Evolutionary conservation across 2,888 invertebrate species (phyloP), one percentile per base, ranked within the genome.

Genomic region (Amphipoea lucens): DNA sequence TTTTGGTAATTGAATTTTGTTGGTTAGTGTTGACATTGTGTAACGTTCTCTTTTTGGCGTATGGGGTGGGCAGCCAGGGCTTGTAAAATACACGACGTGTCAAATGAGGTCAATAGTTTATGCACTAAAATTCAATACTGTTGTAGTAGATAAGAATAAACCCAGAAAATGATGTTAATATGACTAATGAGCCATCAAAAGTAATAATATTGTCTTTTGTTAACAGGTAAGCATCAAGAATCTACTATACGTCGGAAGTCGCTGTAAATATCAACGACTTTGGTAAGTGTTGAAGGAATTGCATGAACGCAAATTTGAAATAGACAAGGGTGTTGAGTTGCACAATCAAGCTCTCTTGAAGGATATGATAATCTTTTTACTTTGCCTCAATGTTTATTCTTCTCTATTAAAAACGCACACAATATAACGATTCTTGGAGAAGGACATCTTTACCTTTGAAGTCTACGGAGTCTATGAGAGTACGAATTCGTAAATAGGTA

Each of bases 1-100:
- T 88, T 85, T 87, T 82, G 81, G 81, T 87, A 82, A 87, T 87
- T 84, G 84, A 77, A 82, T 81, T 81, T 82, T 81, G 77, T 77
- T 79, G 63, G 23, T 65, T 73, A 23, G 62, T 66, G 45, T 54
- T 80, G 66, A 36, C 4, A 67, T 79, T 67, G 51, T 40, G 78
- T 62, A 29, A 45, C 7, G 29, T 83, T 74, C 40, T 69, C 57
- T 66, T 79, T 78, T 73, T 73, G 12, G 17, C 5, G 3, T 51
- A 14, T 62, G 7, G 42, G n/a, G 60, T 82, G 57, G 23, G 7
- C 74, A n/a, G 57, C 4, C 40, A 5, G 40, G 4, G 36, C 40
- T 42, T 42, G 40, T 42, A 4, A 42, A 42, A 42, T n/a, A 57
- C 7, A n/a, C 11, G n/a, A 17, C 36, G 36, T 36, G 36, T 36